These are phyloP conservation scores for Diabrotica undecimpunctata DNA, from an alignment of 1,140 invertebrate genomes.

Conservation along the genomic window DNA sequence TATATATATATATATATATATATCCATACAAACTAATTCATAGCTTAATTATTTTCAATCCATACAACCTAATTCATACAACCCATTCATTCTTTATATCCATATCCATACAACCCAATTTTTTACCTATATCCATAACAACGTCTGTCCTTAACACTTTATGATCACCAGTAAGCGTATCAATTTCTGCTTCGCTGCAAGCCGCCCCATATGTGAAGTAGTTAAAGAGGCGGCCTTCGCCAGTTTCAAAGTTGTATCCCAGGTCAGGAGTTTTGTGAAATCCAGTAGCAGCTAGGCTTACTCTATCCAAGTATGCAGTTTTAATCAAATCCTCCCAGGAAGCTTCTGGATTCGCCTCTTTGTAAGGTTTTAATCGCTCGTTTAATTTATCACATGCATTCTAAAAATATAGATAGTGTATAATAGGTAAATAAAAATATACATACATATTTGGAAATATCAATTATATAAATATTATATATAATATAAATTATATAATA, in stretches of 20 bases:
- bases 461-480: no score
- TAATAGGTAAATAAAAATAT: no score
- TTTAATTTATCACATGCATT: conserved; percentile 78
- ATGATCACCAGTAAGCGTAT: conserved; percentile 85
- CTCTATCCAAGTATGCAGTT: conserved; percentile 74
- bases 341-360: conserved; percentile 69
- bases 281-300: conserved; percentile 81
- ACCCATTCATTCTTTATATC: no score
- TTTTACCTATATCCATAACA: conserved; percentile 82
- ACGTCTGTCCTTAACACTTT: conserved; percentile 85
- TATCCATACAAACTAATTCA: no score
- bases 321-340: conserved; percentile 84
- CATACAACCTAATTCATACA: no score
- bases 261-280: conserved; percentile 81
- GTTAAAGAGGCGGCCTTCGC: conserved; percentile 70
- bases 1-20: no score
- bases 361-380: conserved; percentile 73
- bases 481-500: no score
- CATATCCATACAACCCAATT: no score
- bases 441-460: no score
- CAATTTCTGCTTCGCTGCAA: conserved; percentile 79
- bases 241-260: conserved; percentile 70
- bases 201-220: conserved; percentile 81
- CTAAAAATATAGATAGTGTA: conserved; percentile 46
- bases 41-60: no score